Percentiles rank a stretch among this genome's conserved stretches.
Conservation (phyloP, 2,797 vertebrate species). For the Macropodus opercularis region DNA sequence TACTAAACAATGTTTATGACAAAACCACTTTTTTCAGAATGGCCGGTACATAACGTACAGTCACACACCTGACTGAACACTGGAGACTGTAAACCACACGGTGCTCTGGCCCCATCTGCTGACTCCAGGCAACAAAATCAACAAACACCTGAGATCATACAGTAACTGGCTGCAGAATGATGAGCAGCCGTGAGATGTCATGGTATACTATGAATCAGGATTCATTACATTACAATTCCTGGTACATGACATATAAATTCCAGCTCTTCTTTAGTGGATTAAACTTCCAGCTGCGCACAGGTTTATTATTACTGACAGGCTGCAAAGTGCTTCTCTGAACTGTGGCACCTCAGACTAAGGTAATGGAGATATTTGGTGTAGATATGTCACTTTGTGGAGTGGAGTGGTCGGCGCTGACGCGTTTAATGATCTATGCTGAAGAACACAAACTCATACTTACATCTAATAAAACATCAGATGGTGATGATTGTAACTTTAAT, state of each 20-base stretch:
- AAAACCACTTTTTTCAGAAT: background rate
- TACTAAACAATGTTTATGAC: background rate
- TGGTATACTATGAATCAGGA: too few species aligned
- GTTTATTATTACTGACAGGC: background rate
- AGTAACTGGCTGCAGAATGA: background rate
- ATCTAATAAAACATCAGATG: background rate
- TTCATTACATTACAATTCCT: background rate
- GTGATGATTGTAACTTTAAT: background rate
- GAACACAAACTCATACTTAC: background rate
- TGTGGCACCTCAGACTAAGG: background rate
- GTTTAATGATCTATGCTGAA: background rate
- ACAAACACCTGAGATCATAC: background rate
- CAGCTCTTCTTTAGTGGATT: background rate
- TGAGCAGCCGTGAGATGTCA: background rate
- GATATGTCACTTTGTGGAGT: background rate
- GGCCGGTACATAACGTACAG: background rate
- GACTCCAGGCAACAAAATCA: background rate
- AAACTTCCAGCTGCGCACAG: background rate
- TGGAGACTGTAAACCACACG: background rate
- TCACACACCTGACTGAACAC: background rate
- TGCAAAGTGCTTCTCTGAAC: background rate
- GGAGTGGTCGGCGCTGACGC: too few species aligned
- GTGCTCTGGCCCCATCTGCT: slow-evolving; percentile 23
- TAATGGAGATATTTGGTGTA: background rate
- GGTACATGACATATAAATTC: too few species aligned